Evolutionary conservation across 2,797 vertebrate species (phyloP).

Genomic region (Oryzias dopingdopingensis): DNA sequence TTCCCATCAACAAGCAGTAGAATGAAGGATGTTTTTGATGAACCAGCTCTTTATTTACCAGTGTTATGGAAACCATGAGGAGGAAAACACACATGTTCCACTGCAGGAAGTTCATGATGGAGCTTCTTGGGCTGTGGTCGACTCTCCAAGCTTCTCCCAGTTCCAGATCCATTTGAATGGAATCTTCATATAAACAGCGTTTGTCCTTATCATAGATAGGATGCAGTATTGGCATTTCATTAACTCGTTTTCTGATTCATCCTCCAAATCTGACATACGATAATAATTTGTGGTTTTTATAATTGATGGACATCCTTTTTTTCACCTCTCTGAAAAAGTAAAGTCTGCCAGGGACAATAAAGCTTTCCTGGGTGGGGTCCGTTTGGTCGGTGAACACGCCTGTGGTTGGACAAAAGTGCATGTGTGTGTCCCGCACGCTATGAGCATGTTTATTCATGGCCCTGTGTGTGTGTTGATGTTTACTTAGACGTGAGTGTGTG

Average conservation of each 20-base stretch:
- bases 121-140: conserved; percentile 57
- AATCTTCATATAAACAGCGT: conserved; percentile 58
- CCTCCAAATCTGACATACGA: conserved; percentile 61
- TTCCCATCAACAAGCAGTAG: too few species aligned
- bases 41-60: conserved; percentile 31
- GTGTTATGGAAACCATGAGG: conserved; percentile 62
- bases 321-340: conserved; percentile 49
- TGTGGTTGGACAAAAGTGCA: conserved; percentile 41
- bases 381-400: conserved; percentile 50
- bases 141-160: too few species aligned
- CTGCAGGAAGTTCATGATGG: conserved; percentile 45
- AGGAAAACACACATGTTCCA: conserved; percentile 8
- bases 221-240: conserved; percentile 55
- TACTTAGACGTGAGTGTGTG: conserved; percentile 26
- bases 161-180: conserved; percentile 70
- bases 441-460: conserved; percentile 55
- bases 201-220: conserved; percentile 50
- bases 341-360: conserved; percentile 62
- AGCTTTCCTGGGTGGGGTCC: conserved; percentile 37
- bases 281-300: conserved; percentile 69
- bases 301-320: conserved; percentile 39
- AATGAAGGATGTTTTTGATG: too few species aligned
- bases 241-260: conserved; percentile 67
- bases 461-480: conserved; percentile 50
- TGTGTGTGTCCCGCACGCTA: conserved; percentile 23